A percentile compares a stretch with the other conserved stretches of the same genome.
phyloP scores from a whole-genome alignment of 2,888 invertebrate species.

The Elegia similella region DNA sequence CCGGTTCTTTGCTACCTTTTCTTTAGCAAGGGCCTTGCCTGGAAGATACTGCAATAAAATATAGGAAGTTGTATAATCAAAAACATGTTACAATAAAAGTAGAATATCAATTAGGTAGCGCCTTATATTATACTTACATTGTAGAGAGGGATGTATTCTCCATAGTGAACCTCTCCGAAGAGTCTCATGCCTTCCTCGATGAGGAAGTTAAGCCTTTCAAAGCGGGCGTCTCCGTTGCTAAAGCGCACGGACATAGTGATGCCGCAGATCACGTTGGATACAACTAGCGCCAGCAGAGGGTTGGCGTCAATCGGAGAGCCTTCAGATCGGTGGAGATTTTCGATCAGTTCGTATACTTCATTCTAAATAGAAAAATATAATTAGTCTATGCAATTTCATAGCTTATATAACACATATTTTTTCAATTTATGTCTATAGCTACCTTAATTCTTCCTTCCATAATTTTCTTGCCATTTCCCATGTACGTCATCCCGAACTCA shows the following conservation, averaged over 20 bases:
- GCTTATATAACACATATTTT: not conserved
- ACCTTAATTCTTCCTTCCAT: slow-evolving; percentile 94
- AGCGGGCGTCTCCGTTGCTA: slow-evolving; percentile 88
- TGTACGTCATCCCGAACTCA: slow-evolving; percentile 93
- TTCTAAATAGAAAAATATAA: slow-evolving; percentile 66
- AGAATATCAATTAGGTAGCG: not conserved
- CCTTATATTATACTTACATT: slow-evolving; percentile 62
- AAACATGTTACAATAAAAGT: not conserved
- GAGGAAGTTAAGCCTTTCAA: slow-evolving; percentile 90
- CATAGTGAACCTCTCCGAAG: slow-evolving; percentile 90
- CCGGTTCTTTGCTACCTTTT: slow-evolving; percentile 85
- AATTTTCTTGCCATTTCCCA: slow-evolving; percentile 89
- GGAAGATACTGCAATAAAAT: slow-evolving; percentile 77
- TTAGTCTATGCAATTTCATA: slow-evolving; percentile 13
- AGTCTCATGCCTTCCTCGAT: slow-evolving; percentile 95
- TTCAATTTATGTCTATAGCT: slow-evolving; percentile 20
- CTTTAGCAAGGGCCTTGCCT: slow-evolving; percentile 83
- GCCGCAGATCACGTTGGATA: slow-evolving; percentile 95
- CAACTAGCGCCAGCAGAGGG: slow-evolving; percentile 88
- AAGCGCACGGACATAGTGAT: slow-evolving; percentile 95
- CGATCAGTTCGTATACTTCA: slow-evolving; percentile 89
- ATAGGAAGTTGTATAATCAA: slow-evolving; percentile 2
- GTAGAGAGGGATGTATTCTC: slow-evolving; percentile 91
- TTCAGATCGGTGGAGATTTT: slow-evolving; percentile 82
- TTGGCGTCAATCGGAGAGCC: slow-evolving; percentile 88